Base-by-base conservation (phyloP, 2,113 vertebrate genomes). In the Sylvilagus bachmani region DNA sequence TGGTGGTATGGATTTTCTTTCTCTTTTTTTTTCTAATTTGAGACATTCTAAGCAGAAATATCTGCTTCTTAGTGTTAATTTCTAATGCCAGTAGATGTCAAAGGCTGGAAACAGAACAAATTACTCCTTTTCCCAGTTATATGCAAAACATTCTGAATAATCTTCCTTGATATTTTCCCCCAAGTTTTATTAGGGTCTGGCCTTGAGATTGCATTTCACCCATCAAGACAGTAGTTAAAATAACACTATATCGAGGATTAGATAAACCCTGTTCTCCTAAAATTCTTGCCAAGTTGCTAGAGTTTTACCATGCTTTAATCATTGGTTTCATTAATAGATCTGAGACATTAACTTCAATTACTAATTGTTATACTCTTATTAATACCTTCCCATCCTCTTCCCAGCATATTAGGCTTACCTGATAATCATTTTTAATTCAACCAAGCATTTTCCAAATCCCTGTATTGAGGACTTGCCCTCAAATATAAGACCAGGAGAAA, bases 261-360 rank as follows among this genome's bases (percentile, higher is more conserved):
- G 82, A 62, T 64, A 75, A 80, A 91, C 36, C 21, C 62, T 91
- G 62, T 61, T 51, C 10, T 70, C 29, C 58, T 77, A 22, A 55
- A 91, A 89, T 66, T 88, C 51, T 69, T 89, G n/a, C 12, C 17
- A 36, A 19, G 66, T 93, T 89, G 21, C n/a, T 58, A 64, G 24
- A 91, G 70, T 13, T 64, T 96, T 74, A 55, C 24, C 49, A 73
- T 12, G 27, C 1, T 84, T 95, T 55, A 64, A 25, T 67, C 21
- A 44, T 77, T 78, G 78, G 8, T 11, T 73, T 61, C 44, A 55
- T 77, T 91, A 86, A 64, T 33, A 87, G 16, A 87, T 51, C n/a
- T 74, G 87, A 70, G 22, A 38, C 12, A 66, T 67, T 86, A 78
- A 51, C 91, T 94, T 89, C n/a, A 93, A 86, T 44, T 82, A 83